These are phyloP conservation scores for Aplochiton taeniatus DNA, from an alignment of 2,797 vertebrate genomes.

Conservation along the genomic window DNA sequence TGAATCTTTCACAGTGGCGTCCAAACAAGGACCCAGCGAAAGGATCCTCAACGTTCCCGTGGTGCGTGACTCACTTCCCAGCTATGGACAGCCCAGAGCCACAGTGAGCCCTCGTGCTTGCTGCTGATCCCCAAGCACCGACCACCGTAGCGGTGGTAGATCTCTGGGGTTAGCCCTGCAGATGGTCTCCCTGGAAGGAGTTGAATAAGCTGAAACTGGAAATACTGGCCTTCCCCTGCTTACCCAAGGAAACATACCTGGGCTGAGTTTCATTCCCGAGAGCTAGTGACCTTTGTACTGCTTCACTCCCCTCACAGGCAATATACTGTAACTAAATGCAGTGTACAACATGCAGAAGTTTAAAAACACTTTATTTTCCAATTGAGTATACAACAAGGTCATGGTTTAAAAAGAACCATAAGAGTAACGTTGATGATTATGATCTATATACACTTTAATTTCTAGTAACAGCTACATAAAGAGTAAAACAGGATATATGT, in stretches of 20 bases:
- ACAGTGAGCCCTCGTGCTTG: no score
- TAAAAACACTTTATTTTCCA: no score
- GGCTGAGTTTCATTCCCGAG: constrained; percentile 27
- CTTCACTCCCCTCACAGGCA: constrained; percentile 27
- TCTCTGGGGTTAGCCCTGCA: background rate
- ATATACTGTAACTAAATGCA: no score
- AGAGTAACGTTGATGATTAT: no score
- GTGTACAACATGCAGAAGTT: no score
- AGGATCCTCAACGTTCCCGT: background rate
- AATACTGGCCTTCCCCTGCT: constrained; percentile 9
- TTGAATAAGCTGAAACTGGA: constrained; percentile 9
- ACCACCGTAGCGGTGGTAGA: background rate
- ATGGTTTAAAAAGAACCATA: no score
- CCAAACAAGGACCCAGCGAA: no score
- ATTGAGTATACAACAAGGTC: no score
- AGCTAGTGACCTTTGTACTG: constrained; percentile 48
- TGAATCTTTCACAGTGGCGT: background rate
- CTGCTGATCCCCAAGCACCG: no score
- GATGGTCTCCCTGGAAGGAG: constrained; percentile 38
- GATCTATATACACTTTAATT: no score
- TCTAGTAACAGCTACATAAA: no score
- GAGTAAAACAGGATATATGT: no score
- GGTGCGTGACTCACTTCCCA: background rate
- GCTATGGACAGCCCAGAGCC: background rate
- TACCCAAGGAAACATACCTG: constrained; percentile 2